Conservation (phyloP, 2,888 invertebrate genomes). For the Cephalotes varians region DNA sequence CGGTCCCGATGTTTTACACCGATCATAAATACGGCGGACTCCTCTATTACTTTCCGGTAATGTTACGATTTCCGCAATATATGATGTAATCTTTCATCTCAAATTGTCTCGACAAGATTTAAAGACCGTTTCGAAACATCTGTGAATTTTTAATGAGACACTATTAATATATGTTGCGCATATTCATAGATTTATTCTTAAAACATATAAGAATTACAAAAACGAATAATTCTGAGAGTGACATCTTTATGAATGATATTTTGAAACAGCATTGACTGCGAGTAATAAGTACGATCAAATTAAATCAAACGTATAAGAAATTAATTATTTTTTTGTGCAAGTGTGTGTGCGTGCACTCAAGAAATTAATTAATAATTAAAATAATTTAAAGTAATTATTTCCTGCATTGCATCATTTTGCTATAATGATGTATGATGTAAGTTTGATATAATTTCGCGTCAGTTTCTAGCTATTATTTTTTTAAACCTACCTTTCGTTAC, state of each 20-base stretch:
- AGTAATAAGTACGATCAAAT: neutral
- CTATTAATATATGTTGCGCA: constrained; percentile 10
- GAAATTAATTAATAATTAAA: no score
- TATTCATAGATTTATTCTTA: neutral
- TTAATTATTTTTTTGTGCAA: neutral
- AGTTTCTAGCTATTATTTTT: constrained; percentile 1
- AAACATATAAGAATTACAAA: neutral
- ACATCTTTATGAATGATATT: neutral
- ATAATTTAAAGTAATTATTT: no score
- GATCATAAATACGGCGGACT: constrained; percentile 71
- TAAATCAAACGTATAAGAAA: neutral
- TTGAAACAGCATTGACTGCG: neutral
- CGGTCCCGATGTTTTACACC: constrained; percentile 63
- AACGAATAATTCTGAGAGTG: neutral
- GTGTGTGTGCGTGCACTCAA: no score
- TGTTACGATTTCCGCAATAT: constrained; percentile 37
- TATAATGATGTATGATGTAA: neutral
- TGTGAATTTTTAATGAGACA: constrained; percentile 32
- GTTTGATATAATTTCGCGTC: neutral
- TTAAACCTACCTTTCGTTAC: constrained; percentile 10
- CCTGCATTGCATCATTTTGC: no score
- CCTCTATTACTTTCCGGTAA: constrained; percentile 62
- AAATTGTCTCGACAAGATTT: constrained; percentile 47
- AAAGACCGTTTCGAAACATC: constrained; percentile 48
- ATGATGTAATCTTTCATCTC: constrained; percentile 47